Evolutionary conservation across 2,797 vertebrate species (phyloP).

Genomic region (Leptatherina wallacei): DNA sequence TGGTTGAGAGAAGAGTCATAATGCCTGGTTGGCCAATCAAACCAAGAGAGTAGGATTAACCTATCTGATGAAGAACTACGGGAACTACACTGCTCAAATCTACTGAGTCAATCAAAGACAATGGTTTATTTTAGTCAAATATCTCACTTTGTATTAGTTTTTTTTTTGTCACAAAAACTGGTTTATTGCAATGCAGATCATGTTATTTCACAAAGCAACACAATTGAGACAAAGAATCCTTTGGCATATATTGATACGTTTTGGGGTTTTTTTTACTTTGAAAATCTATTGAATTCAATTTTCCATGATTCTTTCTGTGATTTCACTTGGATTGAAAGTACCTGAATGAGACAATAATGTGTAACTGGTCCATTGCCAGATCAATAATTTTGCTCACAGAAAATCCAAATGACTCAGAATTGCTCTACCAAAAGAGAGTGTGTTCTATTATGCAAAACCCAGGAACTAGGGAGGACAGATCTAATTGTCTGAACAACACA

Average conservation of each 20-base stretch:
- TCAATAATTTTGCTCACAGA: constrained; percentile 57
- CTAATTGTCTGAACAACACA: constrained; percentile 70
- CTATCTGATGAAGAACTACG: not conserved
- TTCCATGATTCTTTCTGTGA: constrained; percentile 5
- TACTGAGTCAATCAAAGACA: not conserved
- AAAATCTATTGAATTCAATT: not conserved
- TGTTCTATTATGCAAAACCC: constrained; percentile 48
- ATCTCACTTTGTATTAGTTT: not conserved
- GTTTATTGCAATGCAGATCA: not conserved
- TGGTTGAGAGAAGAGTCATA: not conserved
- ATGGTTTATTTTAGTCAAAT: not conserved
- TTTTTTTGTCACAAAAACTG: not conserved
- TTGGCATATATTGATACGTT: constrained; percentile 8
- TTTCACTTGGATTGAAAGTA: constrained; percentile 28
- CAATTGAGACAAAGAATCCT: not conserved
- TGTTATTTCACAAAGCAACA: not conserved
- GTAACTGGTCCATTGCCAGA: constrained; percentile 51
- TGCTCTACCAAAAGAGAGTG: constrained; percentile 26
- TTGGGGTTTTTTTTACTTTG: not conserved
- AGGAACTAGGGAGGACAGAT: constrained; percentile 40
- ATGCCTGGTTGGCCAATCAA: not conserved
- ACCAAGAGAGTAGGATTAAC: not conserved
- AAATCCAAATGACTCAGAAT: constrained; percentile 52
- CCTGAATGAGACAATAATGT: constrained; percentile 37
- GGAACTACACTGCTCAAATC: constrained; percentile 11